Conservation (phyloP, 1,140 invertebrate species). For the Myzus persicae region DNA sequence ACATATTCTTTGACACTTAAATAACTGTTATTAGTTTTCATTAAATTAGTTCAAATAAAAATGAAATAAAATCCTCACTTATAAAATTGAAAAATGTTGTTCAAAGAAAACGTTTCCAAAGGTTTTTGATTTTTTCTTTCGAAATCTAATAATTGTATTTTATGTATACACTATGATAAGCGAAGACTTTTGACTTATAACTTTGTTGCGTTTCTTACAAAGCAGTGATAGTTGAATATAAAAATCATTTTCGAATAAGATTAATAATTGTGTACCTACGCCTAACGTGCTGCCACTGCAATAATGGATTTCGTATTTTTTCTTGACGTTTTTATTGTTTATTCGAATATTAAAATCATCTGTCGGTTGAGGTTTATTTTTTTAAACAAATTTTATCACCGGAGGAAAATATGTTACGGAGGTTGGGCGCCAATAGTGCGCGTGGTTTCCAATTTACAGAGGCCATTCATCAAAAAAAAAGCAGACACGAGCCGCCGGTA, state of each 20-base stretch:
- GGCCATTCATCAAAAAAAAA: constrained; percentile 46
- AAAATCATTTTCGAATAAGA: neutral
- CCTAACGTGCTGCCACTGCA: neutral
- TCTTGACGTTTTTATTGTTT: constrained; percentile 9
- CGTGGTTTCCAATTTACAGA: constrained; percentile 3
- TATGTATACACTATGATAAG: neutral
- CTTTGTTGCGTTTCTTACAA: neutral
- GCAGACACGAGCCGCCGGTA: constrained; percentile 5
- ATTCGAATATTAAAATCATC: neutral
- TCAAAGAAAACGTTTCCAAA: neutral
- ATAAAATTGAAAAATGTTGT: neutral
- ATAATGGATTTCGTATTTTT: neutral
- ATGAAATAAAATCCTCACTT: neutral
- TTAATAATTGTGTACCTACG: neutral
- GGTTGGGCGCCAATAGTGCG: neutral
- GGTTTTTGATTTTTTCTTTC: neutral
- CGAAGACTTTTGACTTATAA: neutral
- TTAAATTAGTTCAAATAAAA: neutral
- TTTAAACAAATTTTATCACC: constrained; percentile 23
- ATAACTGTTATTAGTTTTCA: neutral
- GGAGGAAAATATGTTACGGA: constrained; percentile 26
- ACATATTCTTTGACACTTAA: neutral
- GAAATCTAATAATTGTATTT: neutral
- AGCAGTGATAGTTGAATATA: neutral
- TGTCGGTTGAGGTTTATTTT: neutral